Conservation (phyloP, 2,888 invertebrate genomes). For the Adelphocoris suturalis region DNA sequence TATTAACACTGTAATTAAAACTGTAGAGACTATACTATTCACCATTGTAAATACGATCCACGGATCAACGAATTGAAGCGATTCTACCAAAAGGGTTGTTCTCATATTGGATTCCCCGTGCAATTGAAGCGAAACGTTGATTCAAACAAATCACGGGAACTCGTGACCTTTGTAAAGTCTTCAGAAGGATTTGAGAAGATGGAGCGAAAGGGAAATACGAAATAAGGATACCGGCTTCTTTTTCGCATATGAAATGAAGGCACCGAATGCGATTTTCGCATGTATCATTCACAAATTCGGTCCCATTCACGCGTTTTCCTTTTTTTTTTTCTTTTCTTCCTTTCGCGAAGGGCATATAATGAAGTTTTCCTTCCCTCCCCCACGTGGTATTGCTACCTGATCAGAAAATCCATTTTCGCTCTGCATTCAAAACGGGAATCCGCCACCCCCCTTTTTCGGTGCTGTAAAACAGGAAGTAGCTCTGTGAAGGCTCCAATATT, state of each 20-base stretch:
- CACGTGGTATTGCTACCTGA: not conserved
- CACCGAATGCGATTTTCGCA: not conserved
- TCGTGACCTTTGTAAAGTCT: no score
- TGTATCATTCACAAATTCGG: conserved; percentile 27
- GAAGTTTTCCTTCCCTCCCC: not conserved
- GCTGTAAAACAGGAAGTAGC: not conserved
- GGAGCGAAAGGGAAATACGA: no score
- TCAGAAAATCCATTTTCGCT: conserved; percentile 41
- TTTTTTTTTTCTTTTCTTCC: not conserved
- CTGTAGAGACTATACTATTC: no score
- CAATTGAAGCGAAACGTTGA: no score
- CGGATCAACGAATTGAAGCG: no score
- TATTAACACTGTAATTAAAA: no score
- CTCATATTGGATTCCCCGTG: no score
- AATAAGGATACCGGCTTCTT: no score
- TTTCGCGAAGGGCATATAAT: not conserved
- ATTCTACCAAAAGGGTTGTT: no score
- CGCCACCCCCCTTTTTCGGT: not conserved
- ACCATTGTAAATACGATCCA: no score
- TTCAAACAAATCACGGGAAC: no score
- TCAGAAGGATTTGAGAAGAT: no score
- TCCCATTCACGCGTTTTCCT: not conserved
- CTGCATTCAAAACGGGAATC: not conserved
- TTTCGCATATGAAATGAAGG: conserved; percentile 6
- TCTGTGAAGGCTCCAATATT: not conserved